Conservation (phyloP, 1,140 invertebrate genomes). For the Piezodorus guildinii region DNA sequence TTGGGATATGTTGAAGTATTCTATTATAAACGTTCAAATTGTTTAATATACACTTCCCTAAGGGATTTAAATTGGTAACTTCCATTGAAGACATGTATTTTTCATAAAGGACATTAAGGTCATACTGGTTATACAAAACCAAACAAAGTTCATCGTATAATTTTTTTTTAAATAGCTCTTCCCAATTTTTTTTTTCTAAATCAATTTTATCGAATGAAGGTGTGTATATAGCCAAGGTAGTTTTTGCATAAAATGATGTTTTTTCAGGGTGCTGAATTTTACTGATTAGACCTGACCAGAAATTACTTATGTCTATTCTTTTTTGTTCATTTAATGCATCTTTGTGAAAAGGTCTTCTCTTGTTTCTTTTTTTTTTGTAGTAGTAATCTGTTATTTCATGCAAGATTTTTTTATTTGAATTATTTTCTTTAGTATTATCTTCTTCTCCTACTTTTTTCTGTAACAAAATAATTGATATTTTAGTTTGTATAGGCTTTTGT, state of each 20-base stretch:
- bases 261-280: background rate
- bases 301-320: background rate
- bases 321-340: background rate
- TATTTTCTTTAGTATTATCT: too few relatives aligned
- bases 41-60: background rate
- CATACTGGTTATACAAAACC: background rate
- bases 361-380: too few relatives aligned
- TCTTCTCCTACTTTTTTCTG: too few relatives aligned
- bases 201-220: background rate
- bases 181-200: background rate
- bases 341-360: too few relatives aligned
- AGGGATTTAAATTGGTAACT: background rate
- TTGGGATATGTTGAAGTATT: background rate
- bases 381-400: too few relatives aligned
- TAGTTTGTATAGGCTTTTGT: too few relatives aligned
- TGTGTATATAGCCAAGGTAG: background rate
- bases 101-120: background rate
- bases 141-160: background rate
- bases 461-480: too few relatives aligned
- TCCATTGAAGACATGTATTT: background rate
- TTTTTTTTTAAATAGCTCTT: background rate
- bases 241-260: slow-evolving; percentile 2
- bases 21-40: background rate
- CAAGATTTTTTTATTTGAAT: too few relatives aligned
- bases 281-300: background rate